Conservation (phyloP, 2,797 vertebrate genomes). For the Catostomus latipinnis region DNA sequence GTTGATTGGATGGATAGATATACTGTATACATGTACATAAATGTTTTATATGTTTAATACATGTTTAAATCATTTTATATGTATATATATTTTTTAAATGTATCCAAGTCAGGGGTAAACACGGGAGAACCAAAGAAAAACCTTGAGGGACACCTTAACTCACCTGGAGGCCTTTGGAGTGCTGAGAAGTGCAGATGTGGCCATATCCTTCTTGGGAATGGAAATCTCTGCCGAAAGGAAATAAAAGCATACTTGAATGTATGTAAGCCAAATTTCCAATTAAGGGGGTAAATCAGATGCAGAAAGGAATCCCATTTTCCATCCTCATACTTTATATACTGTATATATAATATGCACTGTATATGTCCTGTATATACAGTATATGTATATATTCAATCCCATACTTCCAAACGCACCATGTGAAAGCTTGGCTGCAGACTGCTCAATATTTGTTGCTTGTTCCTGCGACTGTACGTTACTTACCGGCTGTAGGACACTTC, state of each 20-base stretch:
- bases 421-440: conserved; percentile 14
- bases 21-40: too few relatives aligned
- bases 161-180: conserved; percentile 76
- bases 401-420: conserved; percentile 32
- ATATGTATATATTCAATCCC: too few relatives aligned
- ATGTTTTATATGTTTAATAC: too few relatives aligned
- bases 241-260: neutral
- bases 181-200: conserved; percentile 65
- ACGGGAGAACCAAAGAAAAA: conserved; percentile 6
- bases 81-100: too few relatives aligned
- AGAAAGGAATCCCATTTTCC: neutral
- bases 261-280: conserved; percentile 4
- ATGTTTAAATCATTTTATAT: too few relatives aligned
- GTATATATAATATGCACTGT: too few relatives aligned
- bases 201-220: conserved; percentile 76
- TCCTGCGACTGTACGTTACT: conserved; percentile 33
- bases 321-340: neutral
- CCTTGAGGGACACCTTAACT: conserved; percentile 46
- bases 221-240: conserved; percentile 66
- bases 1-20: too few relatives aligned
- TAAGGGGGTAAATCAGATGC: neutral
- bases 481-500: conserved; percentile 40
- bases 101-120: neutral
- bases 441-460: conserved; percentile 6
- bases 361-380: too few relatives aligned